Conservation (phyloP, 1,140 invertebrate species). For the Dendrolimus kikuchii region DNA sequence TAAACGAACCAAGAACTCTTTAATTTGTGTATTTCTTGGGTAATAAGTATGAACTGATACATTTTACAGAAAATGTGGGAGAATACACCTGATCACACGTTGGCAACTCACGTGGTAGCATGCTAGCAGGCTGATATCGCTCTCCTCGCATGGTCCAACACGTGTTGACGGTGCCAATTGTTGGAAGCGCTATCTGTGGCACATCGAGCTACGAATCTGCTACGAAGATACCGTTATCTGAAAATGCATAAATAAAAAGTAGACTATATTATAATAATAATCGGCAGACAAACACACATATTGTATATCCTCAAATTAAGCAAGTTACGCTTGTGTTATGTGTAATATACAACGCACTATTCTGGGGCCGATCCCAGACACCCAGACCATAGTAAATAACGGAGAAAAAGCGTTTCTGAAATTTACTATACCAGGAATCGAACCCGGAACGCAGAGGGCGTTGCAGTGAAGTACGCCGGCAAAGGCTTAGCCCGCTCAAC, state of each 20-base stretch:
- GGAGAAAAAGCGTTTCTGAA: too few species aligned
- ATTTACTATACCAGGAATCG: too few species aligned
- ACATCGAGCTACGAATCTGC: constrained; percentile 8
- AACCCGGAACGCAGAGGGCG: too few species aligned
- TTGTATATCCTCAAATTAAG: too few species aligned
- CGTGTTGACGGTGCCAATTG: constrained; percentile 19
- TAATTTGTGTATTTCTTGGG: neutral
- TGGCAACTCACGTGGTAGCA: neutral
- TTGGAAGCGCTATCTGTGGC: constrained; percentile 6
- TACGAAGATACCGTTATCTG: neutral
- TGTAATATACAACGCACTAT: too few species aligned
- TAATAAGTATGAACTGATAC: neutral
- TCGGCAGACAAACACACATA: constrained; percentile 2
- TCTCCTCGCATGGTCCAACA: constrained; percentile 38
- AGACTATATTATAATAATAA: neutral
- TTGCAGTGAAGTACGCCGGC: too few species aligned
- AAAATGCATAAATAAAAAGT: constrained; percentile 1
- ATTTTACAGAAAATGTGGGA: neutral
- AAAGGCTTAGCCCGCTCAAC: too few species aligned
- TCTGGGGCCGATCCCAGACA: too few species aligned
- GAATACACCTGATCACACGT: neutral
- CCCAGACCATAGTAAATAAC: too few species aligned
- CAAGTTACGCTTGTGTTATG: too few species aligned
- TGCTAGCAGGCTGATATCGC: constrained; percentile 6
- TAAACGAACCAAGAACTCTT: too few species aligned